Base-by-base conservation (phyloP, 2,888 invertebrate genomes). In the Apodemia duryi region DNA sequence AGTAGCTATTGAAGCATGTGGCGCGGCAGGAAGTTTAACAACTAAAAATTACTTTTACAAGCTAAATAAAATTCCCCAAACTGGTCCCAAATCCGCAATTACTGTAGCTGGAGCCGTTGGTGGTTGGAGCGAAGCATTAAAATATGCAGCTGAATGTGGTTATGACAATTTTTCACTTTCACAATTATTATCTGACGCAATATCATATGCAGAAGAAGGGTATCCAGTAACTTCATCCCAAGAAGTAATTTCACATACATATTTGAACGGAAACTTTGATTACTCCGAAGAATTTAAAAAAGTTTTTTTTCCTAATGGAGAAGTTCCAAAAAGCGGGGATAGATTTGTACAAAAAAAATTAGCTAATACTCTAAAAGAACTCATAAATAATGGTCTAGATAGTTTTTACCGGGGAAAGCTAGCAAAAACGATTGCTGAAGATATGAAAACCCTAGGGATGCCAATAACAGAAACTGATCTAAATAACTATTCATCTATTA, bases 51-150 rank as follows among this genome's bases (percentile, higher is more conserved):
- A 83, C 60, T 88, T 77, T 65, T 68, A 74, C 68, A 83, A 80
- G 1, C 68, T 76, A 2, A 65, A 77, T 1, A 75, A 75, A 66
- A 83, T 91, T 69, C 91, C 91, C 1, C 74, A 65, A 11, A 78
- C 65, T 70, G 91, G 91, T 0, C 80, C 84, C 6, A 89, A 86
- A 70, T 75, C 88, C 1, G 88, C 90, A 1, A 71, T 73, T 5
- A 91, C 91, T 1, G 88, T 90, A 2, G 85, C 91, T 51, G 91
- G 91, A 4, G 84, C 88, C 1, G 74, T 91, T 0, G 88, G 85
- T 9, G 90, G 90, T 1, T 91, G 91, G 91, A 79, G 86, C 69
- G 88, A 87, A 78, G 90, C 86, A n/a, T 73, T 91, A 1, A 77
- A 85, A 52, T 90, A 88, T 65, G 79, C 86, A 1, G 63, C 81